Percentiles rank a stretch among this genome's conserved stretches.
Evolutionary conservation across 2,797 vertebrate species (phyloP).

Genomic region (Sylvia borin): DNA sequence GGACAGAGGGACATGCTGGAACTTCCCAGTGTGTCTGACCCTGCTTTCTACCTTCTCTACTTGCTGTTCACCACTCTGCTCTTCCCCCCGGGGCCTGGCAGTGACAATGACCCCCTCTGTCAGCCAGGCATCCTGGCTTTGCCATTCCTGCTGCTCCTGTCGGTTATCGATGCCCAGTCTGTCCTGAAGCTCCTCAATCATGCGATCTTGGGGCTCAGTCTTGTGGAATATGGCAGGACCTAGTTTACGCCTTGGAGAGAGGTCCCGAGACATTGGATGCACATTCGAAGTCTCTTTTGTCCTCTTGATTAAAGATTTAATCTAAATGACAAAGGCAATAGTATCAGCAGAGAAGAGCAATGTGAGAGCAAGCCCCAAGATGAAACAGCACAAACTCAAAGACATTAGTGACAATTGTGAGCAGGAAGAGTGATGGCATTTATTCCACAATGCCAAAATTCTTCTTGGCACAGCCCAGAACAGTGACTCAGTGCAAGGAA

Average conservation of each 20-base stretch:
- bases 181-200: conserved; percentile 92
- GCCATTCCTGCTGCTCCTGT: conserved; percentile 76
- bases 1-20: neutral
- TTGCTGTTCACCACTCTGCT: conserved; percentile 79
- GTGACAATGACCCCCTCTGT: conserved; percentile 90
- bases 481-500: conserved; percentile 56
- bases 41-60: conserved; percentile 91
- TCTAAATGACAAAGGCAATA: conserved; percentile 79
- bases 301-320: conserved; percentile 95
- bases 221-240: conserved; percentile 91
- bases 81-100: conserved; percentile 83
- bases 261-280: conserved; percentile 93
- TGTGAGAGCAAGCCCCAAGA: neutral
- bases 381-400: conserved; percentile 25
- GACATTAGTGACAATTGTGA: conserved; percentile 26
- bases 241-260: conserved; percentile 84
- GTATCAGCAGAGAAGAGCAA: conserved; percentile 41
- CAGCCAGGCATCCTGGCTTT: conserved; percentile 86
- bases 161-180: conserved; percentile 86
- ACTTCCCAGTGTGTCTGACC: neutral
- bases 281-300: conserved; percentile 92
- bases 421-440: conserved; percentile 30
- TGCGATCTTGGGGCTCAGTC: conserved; percentile 88
- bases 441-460: conserved; percentile 39
- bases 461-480: conserved; percentile 34